These are phyloP conservation scores for Conistra vaccinii DNA, from an alignment of 2,888 invertebrate genomes.

Conservation along the genomic window DNA sequence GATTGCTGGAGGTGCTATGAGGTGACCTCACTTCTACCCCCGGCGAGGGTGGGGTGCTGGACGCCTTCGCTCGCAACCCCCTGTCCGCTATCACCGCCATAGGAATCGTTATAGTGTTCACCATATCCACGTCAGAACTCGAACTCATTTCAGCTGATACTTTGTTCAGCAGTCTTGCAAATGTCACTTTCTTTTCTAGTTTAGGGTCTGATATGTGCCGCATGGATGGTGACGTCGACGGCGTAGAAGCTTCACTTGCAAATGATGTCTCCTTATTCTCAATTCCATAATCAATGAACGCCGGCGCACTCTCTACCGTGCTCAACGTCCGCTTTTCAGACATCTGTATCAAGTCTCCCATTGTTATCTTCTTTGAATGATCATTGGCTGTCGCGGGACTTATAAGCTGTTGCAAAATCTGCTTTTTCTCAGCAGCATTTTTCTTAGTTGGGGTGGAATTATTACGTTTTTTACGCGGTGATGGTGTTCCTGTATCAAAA, in stretches of 20 bases:
- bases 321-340: constrained; percentile 91
- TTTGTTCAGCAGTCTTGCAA: constrained; percentile 93
- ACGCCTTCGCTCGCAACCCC: constrained; percentile 83
- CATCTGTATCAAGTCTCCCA: constrained; percentile 94
- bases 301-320: constrained; percentile 87
- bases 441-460: constrained; percentile 95
- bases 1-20: constrained; percentile 94
- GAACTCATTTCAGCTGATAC: constrained; percentile 95
- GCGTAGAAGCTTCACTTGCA: constrained; percentile 87
- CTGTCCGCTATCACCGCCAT: constrained; percentile 87
- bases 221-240: constrained; percentile 90
- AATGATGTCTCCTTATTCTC: constrained; percentile 92
- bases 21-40: constrained; percentile 91
- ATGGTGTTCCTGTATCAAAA: constrained; percentile 92
- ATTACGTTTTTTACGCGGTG: constrained; percentile 94
- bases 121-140: constrained; percentile 93
- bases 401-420: constrained; percentile 94
- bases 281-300: constrained; percentile 85
- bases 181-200: constrained; percentile 94
- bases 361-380: constrained; percentile 91
- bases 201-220: constrained; percentile 92
- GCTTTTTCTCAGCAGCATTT: constrained; percentile 94
- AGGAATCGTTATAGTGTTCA: constrained; percentile 87
- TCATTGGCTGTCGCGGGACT: constrained; percentile 92
- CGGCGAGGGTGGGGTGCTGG: constrained; percentile 92